These are phyloP conservation scores for Reticulitermes lucifugus DNA, from an alignment of 2,888 invertebrate genomes.

Conservation along the genomic window DNA sequence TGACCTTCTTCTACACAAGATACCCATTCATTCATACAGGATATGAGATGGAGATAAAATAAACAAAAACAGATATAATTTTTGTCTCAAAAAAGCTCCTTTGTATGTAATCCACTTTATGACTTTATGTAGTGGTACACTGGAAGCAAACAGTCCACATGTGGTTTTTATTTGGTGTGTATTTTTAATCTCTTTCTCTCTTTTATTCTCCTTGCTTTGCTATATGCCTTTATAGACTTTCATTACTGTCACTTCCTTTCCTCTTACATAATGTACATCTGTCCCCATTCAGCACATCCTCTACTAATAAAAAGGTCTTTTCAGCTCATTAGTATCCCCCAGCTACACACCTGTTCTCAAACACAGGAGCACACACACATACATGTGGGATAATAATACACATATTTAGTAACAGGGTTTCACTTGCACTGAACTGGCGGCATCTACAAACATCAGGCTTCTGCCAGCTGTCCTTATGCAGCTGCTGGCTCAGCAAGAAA, in stretches of 20 bases:
- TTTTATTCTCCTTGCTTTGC: not conserved
- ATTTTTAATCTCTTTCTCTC: not conserved
- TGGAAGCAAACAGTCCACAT: slow-evolving; percentile 1
- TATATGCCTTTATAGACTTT: not conserved
- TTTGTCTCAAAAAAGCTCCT: not conserved
- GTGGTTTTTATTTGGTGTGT: slow-evolving; percentile 1
- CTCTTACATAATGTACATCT: not conserved
- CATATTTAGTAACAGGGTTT: too few species aligned
- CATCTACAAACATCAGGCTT: too few species aligned
- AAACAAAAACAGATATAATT: not conserved
- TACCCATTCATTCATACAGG: slow-evolving; percentile 7
- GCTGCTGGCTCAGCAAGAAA: too few species aligned
- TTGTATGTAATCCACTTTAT: not conserved
- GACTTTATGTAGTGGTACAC: not conserved
- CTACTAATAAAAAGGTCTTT: not conserved
- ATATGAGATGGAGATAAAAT: slow-evolving; percentile 1
- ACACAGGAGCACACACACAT: too few species aligned
- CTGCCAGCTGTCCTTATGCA: too few species aligned
- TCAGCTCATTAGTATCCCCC: too few species aligned
- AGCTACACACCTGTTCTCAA: too few species aligned
- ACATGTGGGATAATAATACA: too few species aligned
- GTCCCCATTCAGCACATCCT: not conserved
- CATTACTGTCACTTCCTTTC: not conserved
- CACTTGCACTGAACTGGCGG: too few species aligned
- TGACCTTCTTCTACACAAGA: not conserved